These are phyloP conservation scores for Trochalopteron elliotii DNA, from an alignment of 2,113 vertebrate genomes.

Conservation along the genomic window DNA sequence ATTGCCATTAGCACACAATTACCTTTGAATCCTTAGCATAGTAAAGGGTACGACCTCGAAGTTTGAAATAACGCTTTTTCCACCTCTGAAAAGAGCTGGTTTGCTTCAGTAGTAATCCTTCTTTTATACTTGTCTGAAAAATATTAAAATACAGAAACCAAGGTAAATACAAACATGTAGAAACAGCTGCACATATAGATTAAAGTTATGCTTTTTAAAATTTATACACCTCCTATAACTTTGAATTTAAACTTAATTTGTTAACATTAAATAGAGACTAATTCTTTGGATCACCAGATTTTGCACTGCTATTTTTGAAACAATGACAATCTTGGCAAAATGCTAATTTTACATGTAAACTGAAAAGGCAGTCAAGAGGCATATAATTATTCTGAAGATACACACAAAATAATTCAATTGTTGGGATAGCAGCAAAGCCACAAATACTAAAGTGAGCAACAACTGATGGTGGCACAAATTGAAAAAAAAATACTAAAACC, in stretches of 20 bases:
- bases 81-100: slow-evolving; percentile 99
- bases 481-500: neutral
- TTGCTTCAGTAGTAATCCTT: slow-evolving; percentile 95
- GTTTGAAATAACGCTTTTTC: slow-evolving; percentile 98
- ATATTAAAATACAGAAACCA: slow-evolving; percentile 2
- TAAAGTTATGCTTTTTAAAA: neutral
- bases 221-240: neutral
- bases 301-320: neutral
- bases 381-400: neutral
- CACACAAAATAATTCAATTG: neutral
- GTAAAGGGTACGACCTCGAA: slow-evolving; percentile 95
- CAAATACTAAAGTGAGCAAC: neutral
- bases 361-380: neutral
- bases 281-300: neutral
- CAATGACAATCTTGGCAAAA: neutral
- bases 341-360: neutral
- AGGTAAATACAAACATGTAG: neutral
- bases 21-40: slow-evolving; percentile 99
- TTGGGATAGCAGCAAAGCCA: neutral
- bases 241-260: neutral
- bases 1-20: neutral
- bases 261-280: neutral
- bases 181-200: neutral
- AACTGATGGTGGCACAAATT: neutral
- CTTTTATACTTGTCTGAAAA: slow-evolving; percentile 94